Base-by-base conservation (phyloP, 2,113 vertebrate species). In the Orientallactaga bullata region DNA sequence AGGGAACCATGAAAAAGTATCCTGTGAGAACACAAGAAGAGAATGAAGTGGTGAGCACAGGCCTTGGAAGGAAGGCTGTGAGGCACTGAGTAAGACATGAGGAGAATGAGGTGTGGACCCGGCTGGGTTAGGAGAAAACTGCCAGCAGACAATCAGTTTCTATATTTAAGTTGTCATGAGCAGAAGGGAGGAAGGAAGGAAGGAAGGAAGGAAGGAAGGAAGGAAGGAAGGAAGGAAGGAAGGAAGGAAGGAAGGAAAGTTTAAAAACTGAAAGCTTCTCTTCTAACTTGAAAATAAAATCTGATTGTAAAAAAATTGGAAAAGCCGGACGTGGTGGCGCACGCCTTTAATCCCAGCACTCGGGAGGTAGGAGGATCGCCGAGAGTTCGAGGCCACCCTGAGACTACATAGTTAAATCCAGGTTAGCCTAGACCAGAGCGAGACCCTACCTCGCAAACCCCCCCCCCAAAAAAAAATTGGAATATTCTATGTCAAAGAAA, bases 241-340 rank as follows among this genome's bases (percentile, higher is more conserved):
- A n/a, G n/a, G 42, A 47, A 8, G 8, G 42, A 92, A 71, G 58
- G 63, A 63, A n/a, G 32, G 88, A n/a, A n/a, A 32, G 17, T 84
- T 87, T 72, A 93, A 85, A 37, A 84, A 85, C 58, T 92, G 37
- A 85, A 65, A 93, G 18, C 82, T 18, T 87, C 60, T 92, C 55
- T 91, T 68, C 17, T 94, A 63, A 87, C 76, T 96, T 91, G 76
- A 88, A 95, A 95, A 72, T 85, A 55, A 90, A 95, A 94, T 20
- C 95, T 90, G 78, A 85, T 74, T 93, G 90, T 32, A 47, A 65
- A 86, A 89, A 93, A 89, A 69, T 80, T 90, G 51, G 72, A 79
- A 60, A n/a, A n/a, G n/a, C n/a, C n/a, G n/a, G n/a, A n/a, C n/a
- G n/a, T n/a, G n/a, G n/a, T n/a, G n/a, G n/a, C n/a, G n/a, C n/a